A percentile compares a stretch with the other conserved stretches of the same genome.
Conservation (phyloP, 2,113 vertebrate genomes). For the Lepidothrix coronata region DNA sequence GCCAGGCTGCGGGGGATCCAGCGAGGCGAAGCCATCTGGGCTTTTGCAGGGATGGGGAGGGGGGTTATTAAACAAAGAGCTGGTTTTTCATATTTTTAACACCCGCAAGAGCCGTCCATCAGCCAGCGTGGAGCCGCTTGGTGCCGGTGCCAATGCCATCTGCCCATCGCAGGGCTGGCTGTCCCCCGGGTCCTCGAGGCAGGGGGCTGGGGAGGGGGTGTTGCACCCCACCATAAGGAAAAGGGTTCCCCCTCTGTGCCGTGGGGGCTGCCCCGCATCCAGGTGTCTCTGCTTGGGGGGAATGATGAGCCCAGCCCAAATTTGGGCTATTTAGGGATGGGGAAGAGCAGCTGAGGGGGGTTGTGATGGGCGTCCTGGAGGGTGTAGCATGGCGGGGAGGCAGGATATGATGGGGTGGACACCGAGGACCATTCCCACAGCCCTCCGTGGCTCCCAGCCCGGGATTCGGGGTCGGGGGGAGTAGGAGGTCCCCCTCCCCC, state of each 20-base stretch:
- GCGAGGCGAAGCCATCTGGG: conserved; percentile 46
- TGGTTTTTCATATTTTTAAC: not conserved
- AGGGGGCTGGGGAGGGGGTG: not conserved
- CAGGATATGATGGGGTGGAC: not conserved
- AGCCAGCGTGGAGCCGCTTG: not conserved
- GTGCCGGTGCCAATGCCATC: conserved; percentile 36
- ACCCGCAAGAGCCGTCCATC: not conserved
- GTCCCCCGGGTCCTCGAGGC: not conserved
- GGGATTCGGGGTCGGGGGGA: not conserved
- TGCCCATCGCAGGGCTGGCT: not conserved
- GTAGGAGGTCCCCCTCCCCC: not conserved
- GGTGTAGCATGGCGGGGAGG: too few species aligned
- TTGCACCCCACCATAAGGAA: not conserved
- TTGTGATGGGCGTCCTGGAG: not conserved
- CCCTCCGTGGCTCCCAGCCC: not conserved
- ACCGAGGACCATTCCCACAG: not conserved
- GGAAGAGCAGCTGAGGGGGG: rapidly evolving
- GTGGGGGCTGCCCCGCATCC: not conserved
- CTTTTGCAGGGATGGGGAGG: not conserved
- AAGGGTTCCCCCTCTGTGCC: rapidly evolving
- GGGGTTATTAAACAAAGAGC: conserved; percentile 45
- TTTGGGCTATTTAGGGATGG: not conserved
- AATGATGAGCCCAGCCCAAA: not conserved
- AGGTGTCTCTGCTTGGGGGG: not conserved
- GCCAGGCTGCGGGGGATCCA: not conserved